These are phyloP conservation scores for Stigmatopora argus DNA, from an alignment of 2,113 vertebrate genomes.

Conservation along the genomic window DNA sequence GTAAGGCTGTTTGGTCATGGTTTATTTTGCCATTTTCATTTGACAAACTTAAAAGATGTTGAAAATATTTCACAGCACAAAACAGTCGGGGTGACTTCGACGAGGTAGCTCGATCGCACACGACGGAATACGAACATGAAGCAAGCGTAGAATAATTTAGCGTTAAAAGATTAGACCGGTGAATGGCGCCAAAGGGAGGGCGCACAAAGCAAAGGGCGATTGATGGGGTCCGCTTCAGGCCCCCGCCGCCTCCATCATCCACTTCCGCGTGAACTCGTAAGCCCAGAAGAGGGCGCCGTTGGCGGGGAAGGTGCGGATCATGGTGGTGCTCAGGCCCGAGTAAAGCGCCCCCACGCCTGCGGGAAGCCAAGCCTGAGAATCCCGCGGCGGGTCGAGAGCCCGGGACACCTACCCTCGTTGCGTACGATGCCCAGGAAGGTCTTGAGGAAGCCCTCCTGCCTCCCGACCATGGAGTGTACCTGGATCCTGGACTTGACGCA, in stretches of 20 bases:
- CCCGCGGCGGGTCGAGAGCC: too few species aligned
- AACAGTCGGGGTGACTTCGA: too few species aligned
- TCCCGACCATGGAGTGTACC: constrained; percentile 91
- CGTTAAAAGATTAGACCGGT: too few species aligned
- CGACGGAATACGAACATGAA: too few species aligned
- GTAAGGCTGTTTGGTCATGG: too few species aligned
- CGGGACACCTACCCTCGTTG: constrained; percentile 75
- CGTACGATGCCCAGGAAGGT: constrained; percentile 79
- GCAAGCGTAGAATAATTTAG: too few species aligned
- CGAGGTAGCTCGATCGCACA: too few species aligned
- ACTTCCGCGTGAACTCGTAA: constrained; percentile 84
- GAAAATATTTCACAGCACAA: too few species aligned
- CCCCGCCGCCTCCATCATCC: constrained; percentile 77
- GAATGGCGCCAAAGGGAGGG: too few species aligned
- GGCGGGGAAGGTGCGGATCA: constrained; percentile 90
- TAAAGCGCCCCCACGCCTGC: constrained; percentile 84
- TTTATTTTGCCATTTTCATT: too few species aligned
- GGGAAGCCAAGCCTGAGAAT: constrained; percentile 19
- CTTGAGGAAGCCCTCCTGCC: constrained; percentile 83
- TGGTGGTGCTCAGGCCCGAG: constrained; percentile 90
- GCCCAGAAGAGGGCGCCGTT: constrained; percentile 88
- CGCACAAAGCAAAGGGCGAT: too few species aligned
- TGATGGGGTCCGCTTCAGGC: background rate
- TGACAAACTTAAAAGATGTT: too few species aligned
- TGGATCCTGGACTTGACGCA: constrained; percentile 96